Percentiles rank a stretch among this genome's conserved stretches.
Evolutionary conservation across 2,113 vertebrate genomes (phyloP).

Genomic region (Orcinus orca): DNA sequence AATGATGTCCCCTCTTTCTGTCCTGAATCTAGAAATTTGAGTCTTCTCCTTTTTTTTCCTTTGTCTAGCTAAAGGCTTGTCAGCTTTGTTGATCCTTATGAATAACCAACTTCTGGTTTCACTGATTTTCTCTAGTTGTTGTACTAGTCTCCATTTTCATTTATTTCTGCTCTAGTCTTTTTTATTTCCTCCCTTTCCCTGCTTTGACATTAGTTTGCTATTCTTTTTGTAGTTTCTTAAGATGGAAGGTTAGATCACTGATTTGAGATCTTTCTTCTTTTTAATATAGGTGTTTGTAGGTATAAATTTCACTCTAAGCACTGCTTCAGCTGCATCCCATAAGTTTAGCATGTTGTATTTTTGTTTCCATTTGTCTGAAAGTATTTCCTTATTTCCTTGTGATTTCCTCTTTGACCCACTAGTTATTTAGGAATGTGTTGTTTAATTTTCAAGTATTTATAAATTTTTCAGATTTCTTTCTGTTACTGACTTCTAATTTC

Average conservation of each 20-base stretch:
- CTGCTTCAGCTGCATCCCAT: background rate
- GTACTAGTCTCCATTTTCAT: background rate
- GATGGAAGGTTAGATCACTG: background rate
- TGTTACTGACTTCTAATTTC: background rate
- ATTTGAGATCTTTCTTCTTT: background rate
- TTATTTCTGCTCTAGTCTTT: background rate
- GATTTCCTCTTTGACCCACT: background rate
- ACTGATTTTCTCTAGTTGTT: background rate
- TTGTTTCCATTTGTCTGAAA: background rate
- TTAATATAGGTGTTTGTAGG: background rate
- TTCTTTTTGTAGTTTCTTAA: background rate
- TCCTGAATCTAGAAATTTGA: background rate
- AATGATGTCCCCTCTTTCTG: background rate
- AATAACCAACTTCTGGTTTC: background rate
- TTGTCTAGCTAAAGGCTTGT: background rate
- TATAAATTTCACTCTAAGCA: background rate
- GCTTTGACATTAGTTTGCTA: background rate
- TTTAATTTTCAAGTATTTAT: background rate
- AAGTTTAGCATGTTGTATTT: background rate
- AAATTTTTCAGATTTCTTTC: background rate
- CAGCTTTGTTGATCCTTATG: background rate
- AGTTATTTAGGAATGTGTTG: background rate
- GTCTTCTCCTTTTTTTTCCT: background rate
- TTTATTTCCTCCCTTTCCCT: background rate
- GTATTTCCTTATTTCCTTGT: background rate